phyloP scores from a whole-genome alignment of 2,797 vertebrate genomes.

The Tauraco hartlaubi region DNA sequence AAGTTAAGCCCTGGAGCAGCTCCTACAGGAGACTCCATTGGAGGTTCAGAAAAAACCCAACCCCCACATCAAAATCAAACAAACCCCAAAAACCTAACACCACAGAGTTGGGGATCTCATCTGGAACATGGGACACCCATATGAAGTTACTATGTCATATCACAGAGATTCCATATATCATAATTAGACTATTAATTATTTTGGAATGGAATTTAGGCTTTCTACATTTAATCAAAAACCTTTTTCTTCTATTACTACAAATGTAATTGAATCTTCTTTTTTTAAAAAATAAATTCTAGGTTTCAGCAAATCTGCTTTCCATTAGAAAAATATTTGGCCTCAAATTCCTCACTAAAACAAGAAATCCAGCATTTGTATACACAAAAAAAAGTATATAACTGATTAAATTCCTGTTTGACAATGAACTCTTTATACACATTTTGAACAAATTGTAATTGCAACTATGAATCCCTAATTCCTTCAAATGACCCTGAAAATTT shows the following conservation, averaged over 20 bases:
- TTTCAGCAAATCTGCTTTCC: not conserved
- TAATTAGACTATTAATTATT: not conserved
- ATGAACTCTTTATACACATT: not conserved
- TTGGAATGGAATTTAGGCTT: not conserved
- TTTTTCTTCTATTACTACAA: not conserved
- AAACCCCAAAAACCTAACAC: rapidly evolving
- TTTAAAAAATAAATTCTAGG: not conserved
- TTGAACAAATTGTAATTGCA: not conserved
- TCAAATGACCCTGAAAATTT: not conserved
- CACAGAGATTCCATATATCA: not conserved
- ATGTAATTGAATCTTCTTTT: not conserved
- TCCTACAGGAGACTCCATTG: not conserved
- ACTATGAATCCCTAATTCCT: not conserved
- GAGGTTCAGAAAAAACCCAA: not conserved
- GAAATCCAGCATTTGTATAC: not conserved
- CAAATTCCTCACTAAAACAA: not conserved
- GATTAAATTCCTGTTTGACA: not conserved
- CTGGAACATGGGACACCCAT: not conserved
- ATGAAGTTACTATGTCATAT: not conserved
- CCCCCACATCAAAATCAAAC: too few species aligned
- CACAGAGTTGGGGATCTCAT: not conserved
- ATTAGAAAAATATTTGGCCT: not conserved
- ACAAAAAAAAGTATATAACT: not conserved
- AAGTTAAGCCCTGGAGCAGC: not conserved
- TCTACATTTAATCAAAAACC: not conserved